A percentile compares a stretch with the other conserved stretches of the same genome.
Conservation (phyloP, 35 echinoderm and acorn worm species). For the Stichopus chloronotus region DNA sequence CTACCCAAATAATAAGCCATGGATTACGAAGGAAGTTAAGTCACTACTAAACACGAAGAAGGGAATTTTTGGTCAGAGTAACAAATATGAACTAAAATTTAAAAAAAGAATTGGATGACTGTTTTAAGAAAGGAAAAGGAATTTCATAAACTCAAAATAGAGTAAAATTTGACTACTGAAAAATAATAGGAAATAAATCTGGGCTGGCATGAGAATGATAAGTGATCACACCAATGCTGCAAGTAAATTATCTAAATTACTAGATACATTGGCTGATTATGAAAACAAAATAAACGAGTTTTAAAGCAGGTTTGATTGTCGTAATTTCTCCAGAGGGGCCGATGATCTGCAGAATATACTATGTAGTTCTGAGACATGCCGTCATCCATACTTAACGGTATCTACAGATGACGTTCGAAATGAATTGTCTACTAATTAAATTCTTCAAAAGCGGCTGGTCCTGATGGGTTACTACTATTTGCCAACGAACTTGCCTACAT, state of each 20-base stretch:
- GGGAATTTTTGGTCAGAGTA: background rate
- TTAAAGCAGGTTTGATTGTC: background rate
- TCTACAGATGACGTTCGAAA: background rate
- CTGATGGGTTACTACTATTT: conserved; percentile 4
- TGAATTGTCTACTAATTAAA: background rate
- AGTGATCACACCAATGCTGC: background rate
- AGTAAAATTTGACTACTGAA: conserved; percentile 8
- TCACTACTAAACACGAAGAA: background rate
- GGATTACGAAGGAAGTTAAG: background rate
- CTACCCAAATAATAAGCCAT: background rate
- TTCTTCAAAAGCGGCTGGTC: conserved; percentile 22
- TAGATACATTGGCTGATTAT: conserved; percentile 9
- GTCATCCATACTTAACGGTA: background rate
- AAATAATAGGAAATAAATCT: background rate
- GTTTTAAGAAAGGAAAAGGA: background rate
- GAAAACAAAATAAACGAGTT: background rate
- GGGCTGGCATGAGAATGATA: background rate
- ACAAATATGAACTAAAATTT: conserved; percentile 11
- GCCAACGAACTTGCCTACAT: background rate
- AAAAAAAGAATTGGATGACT: background rate
- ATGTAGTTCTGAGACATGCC: background rate
- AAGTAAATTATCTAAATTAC: background rate
- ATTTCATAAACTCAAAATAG: background rate
- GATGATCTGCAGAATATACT: background rate
- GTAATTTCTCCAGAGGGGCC: background rate